Evolutionary conservation across 1,140 invertebrate genomes (phyloP).

Genomic region (Pseudomyrmex gracilis): DNA sequence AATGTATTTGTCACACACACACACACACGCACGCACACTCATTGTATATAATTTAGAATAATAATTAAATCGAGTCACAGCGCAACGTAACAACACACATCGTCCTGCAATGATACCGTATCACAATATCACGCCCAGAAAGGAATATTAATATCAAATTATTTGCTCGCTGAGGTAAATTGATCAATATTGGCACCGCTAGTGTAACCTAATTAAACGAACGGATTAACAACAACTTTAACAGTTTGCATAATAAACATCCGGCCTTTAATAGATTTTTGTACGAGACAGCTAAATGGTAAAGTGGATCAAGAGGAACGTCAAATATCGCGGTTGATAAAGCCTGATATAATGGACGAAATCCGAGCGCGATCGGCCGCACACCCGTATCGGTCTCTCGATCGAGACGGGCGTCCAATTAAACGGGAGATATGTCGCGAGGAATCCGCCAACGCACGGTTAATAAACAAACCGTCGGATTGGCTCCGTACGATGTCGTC

Average conservation of each 20-base stretch:
- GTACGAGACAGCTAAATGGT: not conserved
- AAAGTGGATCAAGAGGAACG: too few relatives aligned
- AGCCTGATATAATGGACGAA: not conserved
- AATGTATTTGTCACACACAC: not conserved
- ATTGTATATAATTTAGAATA: not conserved
- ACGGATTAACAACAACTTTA: not conserved
- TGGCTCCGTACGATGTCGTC: constrained; percentile 77
- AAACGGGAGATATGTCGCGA: constrained; percentile 73
- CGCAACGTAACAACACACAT: not conserved
- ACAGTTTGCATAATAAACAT: not conserved
- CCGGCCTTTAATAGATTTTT: not conserved
- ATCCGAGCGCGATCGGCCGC: constrained; percentile 37
- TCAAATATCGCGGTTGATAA: not conserved
- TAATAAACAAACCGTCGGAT: constrained; percentile 81
- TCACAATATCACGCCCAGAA: too few relatives aligned
- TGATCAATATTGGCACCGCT: too few relatives aligned
- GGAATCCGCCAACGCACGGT: constrained; percentile 79
- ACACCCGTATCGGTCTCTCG: constrained; percentile 74
- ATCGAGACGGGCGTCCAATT: constrained; percentile 75
- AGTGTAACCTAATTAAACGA: not conserved
- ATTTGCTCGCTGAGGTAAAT: too few relatives aligned
- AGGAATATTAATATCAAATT: too few relatives aligned
- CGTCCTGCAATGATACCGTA: too few relatives aligned
- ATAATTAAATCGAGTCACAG: not conserved
- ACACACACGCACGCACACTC: too few relatives aligned